Evolutionary conservation across 2,113 vertebrate genomes (phyloP).

Genomic region (Percopsis transmontana): DNA sequence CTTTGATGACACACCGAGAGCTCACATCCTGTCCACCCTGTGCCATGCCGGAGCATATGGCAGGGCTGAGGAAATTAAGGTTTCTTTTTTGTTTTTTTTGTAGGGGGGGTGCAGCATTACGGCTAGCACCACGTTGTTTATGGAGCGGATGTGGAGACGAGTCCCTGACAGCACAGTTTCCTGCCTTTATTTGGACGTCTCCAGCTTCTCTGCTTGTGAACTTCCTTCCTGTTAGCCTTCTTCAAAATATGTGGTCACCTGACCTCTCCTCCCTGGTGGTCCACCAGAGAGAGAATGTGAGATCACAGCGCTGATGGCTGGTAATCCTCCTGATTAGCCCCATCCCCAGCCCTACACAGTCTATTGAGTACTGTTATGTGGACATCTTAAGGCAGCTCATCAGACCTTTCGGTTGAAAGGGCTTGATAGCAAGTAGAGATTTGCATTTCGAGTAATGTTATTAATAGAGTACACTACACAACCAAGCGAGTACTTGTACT

Average conservation of each 20-base stretch:
- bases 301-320: constrained; percentile 44
- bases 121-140: constrained; percentile 18
- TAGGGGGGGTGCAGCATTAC: not conserved
- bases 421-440: not conserved
- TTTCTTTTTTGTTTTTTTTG: constrained; percentile 65
- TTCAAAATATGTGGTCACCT: constrained; percentile 66
- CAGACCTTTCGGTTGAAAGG: not conserved
- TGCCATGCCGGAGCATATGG: not conserved
- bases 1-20: constrained; percentile 39
- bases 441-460: too few species aligned
- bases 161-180: constrained; percentile 62
- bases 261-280: constrained; percentile 63
- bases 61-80: not conserved
- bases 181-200: constrained; percentile 61
- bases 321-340: constrained; percentile 52
- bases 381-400: not conserved
- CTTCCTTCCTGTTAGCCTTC: constrained; percentile 71
- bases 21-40: constrained; percentile 6
- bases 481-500: too few species aligned
- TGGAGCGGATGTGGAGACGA: constrained; percentile 53
- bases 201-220: constrained; percentile 45
- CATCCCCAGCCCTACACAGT: constrained; percentile 21
- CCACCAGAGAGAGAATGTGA: constrained; percentile 63
- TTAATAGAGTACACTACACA: too few species aligned
- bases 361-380: constrained; percentile 6